These are phyloP conservation scores for Germaria angustata DNA, from an alignment of 2,888 invertebrate species.

Conservation along the genomic window DNA sequence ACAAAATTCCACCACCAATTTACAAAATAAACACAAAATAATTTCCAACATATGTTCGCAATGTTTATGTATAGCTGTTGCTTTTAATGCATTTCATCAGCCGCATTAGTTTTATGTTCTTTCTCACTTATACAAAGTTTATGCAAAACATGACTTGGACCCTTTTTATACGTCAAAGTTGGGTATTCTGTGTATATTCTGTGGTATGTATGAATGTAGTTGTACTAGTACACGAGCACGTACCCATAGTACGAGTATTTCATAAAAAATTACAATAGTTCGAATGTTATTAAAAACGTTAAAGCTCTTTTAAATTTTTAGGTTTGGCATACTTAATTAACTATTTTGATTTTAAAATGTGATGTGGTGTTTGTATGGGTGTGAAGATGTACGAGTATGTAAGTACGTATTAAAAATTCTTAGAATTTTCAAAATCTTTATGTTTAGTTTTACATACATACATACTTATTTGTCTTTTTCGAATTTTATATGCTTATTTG, in stretches of 20 bases:
- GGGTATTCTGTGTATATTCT: no score
- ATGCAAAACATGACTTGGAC: no score
- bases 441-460: not conserved
- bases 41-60: no score
- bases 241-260: not conserved
- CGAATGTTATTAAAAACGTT: slow-evolving; percentile 20
- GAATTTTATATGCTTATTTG: not conserved
- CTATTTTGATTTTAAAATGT: slow-evolving; percentile 64
- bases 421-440: not conserved
- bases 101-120: no score
- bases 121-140: no score
- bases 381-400: not conserved
- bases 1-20: no score
- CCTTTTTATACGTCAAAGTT: no score
- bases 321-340: slow-evolving; percentile 25
- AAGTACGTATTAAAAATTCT: not conserved
- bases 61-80: no score
- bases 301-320: slow-evolving; percentile 27
- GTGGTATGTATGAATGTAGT: no score
- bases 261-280: not conserved
- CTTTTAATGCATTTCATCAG: no score
- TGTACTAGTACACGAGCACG: not conserved
- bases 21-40: no score
- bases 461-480: not conserved
- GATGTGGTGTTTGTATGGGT: not conserved